Evolutionary conservation across 2,797 vertebrate species (phyloP), one percentile per base, ranked within the genome.

Genomic region (Siniperca scherzeri): DNA sequence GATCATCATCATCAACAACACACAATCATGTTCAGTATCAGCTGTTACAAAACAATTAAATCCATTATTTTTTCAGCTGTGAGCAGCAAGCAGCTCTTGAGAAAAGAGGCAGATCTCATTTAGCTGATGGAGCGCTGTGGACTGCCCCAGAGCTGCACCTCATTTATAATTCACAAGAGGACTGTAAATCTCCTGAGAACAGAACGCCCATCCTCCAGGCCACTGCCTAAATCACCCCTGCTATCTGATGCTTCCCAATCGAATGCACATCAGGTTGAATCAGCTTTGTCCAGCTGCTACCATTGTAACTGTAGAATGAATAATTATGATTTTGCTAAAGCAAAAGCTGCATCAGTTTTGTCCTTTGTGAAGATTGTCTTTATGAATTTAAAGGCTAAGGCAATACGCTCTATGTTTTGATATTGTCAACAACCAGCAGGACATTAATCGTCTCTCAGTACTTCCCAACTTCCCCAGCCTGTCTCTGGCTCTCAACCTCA

Each of bases 111-210:
- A 33, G 80, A 74, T 64, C 75, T 84, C 66, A 77, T 87, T 79
- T 74, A 36, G 72, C 77, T 89, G 84, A 87, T 80, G 74, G 72
- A 81, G 74, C 30, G 16, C 62, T 27, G 40, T 44, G 38, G 25
- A n/a, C 71, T 73, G 80, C 62, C 71, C 76, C 68, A 25, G 56
- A 42, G 60, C 78, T 80, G 76, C 33, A 46, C 7, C 79, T 91
- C 81, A 87, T 92, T 87, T 80, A 94, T 92, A 90, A 93, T 92
- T 91, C 82, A 93, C 85, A 67, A 25, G 71, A 87, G 85, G 70
- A 76, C 64, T 64, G 72, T 83, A 85, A 83, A 84, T 92, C 85
- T 81, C 78, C 74, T 0, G 27, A 80, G 80, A 68, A 62, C 21
- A 3, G n/a, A 50, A 22, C 46, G 5, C 36, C 80, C 69, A 38